Percentiles rank a stretch among this genome's conserved stretches.
These are phyloP conservation scores for Malurus melanocephalus DNA, from an alignment of 2,113 vertebrate species.

Conservation along the genomic window DNA sequence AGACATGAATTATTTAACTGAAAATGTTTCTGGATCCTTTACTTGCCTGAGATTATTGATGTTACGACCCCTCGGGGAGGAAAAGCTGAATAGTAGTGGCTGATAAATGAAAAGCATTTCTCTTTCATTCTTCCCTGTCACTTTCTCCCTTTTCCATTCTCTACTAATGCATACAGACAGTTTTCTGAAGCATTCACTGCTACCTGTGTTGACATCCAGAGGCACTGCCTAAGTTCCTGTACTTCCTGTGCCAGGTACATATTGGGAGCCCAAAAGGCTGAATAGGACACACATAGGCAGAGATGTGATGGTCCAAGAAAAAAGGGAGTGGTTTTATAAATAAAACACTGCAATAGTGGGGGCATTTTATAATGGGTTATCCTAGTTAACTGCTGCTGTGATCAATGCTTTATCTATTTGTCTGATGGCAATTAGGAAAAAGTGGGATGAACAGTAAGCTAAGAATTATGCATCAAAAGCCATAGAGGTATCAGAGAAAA, in stretches of 20 bases:
- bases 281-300: background rate
- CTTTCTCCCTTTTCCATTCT: background rate
- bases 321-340: background rate
- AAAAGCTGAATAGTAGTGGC: background rate
- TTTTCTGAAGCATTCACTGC: background rate
- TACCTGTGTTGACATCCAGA: background rate
- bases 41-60: background rate
- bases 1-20: slow-evolving; percentile 8
- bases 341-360: background rate
- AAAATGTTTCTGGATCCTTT: background rate
- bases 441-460: background rate
- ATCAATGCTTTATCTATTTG: background rate
- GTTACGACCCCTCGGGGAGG: fast-evolving
- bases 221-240: background rate
- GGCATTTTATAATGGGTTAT: background rate
- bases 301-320: background rate
- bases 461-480: background rate
- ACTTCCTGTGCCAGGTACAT: background rate
- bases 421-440: background rate
- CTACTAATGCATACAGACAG: background rate
- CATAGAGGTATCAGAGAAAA: background rate
- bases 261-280: background rate
- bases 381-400: background rate
- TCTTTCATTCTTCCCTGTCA: background rate
- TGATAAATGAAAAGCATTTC: background rate